phyloP scores from a whole-genome alignment of 1,140 invertebrate genomes.

The Trinorchestia longiramus region DNA sequence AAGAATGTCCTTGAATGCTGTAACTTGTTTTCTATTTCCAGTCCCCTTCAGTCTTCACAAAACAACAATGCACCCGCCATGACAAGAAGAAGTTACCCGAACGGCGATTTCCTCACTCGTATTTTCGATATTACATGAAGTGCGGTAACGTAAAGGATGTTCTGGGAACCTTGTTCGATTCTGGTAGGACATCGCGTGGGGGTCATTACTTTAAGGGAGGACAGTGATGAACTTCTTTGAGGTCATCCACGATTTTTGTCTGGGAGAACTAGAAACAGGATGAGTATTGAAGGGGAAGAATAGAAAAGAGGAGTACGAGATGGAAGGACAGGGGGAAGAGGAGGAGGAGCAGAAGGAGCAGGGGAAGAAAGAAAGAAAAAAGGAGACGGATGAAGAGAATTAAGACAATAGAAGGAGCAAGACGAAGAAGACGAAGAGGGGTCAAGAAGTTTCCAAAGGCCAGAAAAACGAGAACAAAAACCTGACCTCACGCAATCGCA shows the following conservation, averaged over 20 bases:
- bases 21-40: not conserved
- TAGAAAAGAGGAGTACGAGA: too few species aligned
- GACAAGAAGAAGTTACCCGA: not conserved
- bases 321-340: too few species aligned
- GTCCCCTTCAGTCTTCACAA: not conserved
- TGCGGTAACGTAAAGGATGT: not conserved
- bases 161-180: not conserved
- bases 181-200: not conserved
- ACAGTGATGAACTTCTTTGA: not conserved
- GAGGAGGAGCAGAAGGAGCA: too few species aligned
- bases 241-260: not conserved
- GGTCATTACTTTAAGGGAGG: not conserved
- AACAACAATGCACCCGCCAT: not conserved
- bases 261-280: not conserved
- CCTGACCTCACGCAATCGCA: constrained; percentile 4
- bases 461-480: not conserved
- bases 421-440: not conserved
- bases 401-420: not conserved
- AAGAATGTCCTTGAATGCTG: not conserved
- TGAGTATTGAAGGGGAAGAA: not conserved
- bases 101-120: not conserved
- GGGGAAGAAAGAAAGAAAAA: not conserved
- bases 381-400: not conserved
- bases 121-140: not conserved
- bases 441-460: not conserved